Evolutionary conservation across 2,888 invertebrate genomes (phyloP).

Genomic region (Hermodice carunculata): DNA sequence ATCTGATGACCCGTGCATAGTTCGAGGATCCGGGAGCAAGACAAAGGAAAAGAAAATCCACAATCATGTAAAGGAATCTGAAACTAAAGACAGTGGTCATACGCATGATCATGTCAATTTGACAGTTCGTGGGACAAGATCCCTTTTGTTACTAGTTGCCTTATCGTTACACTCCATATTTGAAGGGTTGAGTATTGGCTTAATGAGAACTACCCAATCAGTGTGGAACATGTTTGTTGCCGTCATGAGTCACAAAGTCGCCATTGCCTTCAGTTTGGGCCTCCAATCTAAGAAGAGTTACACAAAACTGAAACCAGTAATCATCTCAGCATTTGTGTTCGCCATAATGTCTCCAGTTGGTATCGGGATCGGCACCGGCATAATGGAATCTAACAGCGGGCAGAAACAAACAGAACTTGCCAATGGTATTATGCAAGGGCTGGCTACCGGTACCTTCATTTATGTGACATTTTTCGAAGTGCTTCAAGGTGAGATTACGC

Average conservation of each 20-base stretch:
- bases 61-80: neutral
- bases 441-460: constrained; percentile 22
- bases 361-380: constrained; percentile 18
- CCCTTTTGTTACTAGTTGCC: constrained; percentile 33
- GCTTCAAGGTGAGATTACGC: constrained; percentile 9
- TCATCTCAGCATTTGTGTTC: constrained; percentile 23
- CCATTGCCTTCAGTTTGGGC: constrained; percentile 37
- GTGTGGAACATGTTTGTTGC: constrained; percentile 34
- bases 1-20: too few species aligned
- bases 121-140: too few species aligned
- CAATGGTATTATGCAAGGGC: constrained; percentile 9
- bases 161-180: constrained; percentile 35
- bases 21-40: too few species aligned
- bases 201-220: constrained; percentile 24
- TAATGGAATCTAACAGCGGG: constrained; percentile 17
- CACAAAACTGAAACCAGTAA: neutral
- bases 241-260: constrained; percentile 33
- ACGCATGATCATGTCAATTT: too few species aligned
- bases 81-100: too few species aligned
- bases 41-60: neutral
- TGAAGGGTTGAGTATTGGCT: constrained; percentile 32
- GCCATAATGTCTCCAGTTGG: constrained; percentile 27
- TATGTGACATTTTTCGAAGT: constrained; percentile 28
- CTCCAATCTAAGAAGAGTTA: constrained; percentile 29
- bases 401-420: constrained; percentile 7